Percentiles rank a stretch among this genome's conserved stretches.
Evolutionary conservation across 2,888 invertebrate genomes (phyloP).

Genomic region (Danaus chrysippus): DNA sequence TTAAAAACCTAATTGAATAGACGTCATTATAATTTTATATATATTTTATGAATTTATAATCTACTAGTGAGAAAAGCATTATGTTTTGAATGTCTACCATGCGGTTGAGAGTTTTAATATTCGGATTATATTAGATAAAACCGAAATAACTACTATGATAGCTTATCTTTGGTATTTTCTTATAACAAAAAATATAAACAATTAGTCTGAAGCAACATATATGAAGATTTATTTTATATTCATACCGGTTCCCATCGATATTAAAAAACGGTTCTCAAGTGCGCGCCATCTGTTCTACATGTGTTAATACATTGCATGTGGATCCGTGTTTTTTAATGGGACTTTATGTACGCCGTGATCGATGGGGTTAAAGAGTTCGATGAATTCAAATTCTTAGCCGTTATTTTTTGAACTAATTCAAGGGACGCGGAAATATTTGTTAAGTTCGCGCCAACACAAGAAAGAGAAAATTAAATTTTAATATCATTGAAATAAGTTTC

Average conservation of each 20-base stretch:
- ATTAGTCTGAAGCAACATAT: not conserved
- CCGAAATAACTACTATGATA: too few species aligned
- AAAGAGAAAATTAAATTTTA: too few species aligned
- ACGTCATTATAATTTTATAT: conserved; percentile 29
- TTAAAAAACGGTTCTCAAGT: conserved; percentile 56
- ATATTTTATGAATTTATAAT: conserved; percentile 17
- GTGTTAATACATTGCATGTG: conserved; percentile 43
- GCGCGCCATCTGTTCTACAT: conserved; percentile 63
- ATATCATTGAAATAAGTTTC: too few species aligned
- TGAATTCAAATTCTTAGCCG: not conserved
- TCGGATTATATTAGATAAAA: too few species aligned
- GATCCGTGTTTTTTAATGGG: conserved; percentile 21
- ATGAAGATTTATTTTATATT: not conserved
- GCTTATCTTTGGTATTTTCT: too few species aligned
- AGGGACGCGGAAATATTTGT: too few species aligned
- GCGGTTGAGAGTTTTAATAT: too few species aligned
- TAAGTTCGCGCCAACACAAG: too few species aligned
- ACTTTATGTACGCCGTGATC: conserved; percentile 17
- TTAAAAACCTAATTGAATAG: conserved; percentile 44
- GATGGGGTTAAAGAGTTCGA: conserved; percentile 13
- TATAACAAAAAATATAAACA: not conserved
- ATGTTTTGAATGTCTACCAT: not conserved
- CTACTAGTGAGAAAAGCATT: not conserved
- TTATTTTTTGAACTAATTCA: not conserved
- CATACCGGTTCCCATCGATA: conserved; percentile 52